Evolutionary conservation across 2,113 vertebrate species (phyloP).

Genomic region (Sinocyclocheilus anophthalmus): DNA sequence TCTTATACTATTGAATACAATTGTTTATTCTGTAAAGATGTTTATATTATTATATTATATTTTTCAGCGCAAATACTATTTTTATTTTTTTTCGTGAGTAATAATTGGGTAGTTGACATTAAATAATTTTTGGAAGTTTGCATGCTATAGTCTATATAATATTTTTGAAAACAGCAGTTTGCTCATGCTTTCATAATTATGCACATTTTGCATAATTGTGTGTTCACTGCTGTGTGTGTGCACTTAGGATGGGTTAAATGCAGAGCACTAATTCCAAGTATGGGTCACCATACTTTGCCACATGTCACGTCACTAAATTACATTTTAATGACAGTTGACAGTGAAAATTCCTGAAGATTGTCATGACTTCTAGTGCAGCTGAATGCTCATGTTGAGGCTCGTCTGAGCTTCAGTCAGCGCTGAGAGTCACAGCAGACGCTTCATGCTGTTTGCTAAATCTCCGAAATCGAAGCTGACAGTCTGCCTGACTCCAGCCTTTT

Average conservation of each 20-base stretch:
- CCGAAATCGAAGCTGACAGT: slow-evolving; percentile 34
- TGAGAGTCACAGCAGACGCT: neutral
- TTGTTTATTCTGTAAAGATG: no score
- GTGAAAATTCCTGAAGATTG: neutral
- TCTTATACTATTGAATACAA: no score
- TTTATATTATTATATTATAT: no score
- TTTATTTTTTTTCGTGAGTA: no score
- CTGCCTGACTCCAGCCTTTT: slow-evolving; percentile 30
- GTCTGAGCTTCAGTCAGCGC: neutral
- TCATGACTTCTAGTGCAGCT: neutral
- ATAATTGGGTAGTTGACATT: neutral
- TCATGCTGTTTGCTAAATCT: neutral
- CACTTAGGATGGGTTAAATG: no score
- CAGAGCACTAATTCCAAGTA: no score
- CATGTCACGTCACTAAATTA: neutral
- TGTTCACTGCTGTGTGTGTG: no score
- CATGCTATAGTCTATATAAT: neutral
- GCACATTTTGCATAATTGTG: neutral
- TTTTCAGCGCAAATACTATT: no score
- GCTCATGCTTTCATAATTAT: neutral
- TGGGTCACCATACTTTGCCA: no score
- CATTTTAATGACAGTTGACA: neutral
- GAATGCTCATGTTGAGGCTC: neutral
- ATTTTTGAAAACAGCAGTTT: neutral
- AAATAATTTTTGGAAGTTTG: neutral